Base-by-base conservation (phyloP, 2,888 invertebrate species). In the Sinhomidia bicolor region DNA sequence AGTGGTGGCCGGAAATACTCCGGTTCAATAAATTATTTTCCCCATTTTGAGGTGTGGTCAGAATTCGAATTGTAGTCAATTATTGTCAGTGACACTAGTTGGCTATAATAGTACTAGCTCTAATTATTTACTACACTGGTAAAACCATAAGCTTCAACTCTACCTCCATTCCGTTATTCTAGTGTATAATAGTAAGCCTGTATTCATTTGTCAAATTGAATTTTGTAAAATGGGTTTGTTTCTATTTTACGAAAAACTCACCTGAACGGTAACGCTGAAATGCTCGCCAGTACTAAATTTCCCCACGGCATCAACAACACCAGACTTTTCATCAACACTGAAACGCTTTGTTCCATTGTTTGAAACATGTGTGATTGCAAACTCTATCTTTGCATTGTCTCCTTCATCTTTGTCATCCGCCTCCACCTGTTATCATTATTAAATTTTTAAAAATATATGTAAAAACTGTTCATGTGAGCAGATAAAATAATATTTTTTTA, bases 341-440 rank as follows among this genome's bases (percentile, higher is more conserved):
- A 98, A 98, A 94, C 97, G 97, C 92, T 96, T 96, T 89, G 96
- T 95, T 0, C 98, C 98, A 93, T 97, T 97, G 94, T 98, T 98
- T 89, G 98, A 97, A 9, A 98, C 97, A 94, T 98, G 98, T 93
- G 97, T 97, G 91, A 98, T 97, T 92, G 96, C 96, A 94, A 97
- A 98, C 54, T 95, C 95, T 89, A 98, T 95, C 83, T 95, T 95
- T 23, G 97, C 97, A 94, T 98, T 97, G 93, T 96, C 96, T 88
- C 97, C 97, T 93, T 96, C 96, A 93, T 98, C 98, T 93, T 97
- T 96, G 93, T 98, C 98, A 10, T 96, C 95, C 0, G 97, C 98
- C 93, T 96, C 95, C 89, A 97, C 95, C 96, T 96, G 93, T 17
- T 93, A 4, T 57, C 14, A 78, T 78, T 78, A n/a, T 17, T 1